Evolutionary conservation across 2,797 vertebrate genomes (phyloP).

Genomic region (Melanitta fusca): DNA sequence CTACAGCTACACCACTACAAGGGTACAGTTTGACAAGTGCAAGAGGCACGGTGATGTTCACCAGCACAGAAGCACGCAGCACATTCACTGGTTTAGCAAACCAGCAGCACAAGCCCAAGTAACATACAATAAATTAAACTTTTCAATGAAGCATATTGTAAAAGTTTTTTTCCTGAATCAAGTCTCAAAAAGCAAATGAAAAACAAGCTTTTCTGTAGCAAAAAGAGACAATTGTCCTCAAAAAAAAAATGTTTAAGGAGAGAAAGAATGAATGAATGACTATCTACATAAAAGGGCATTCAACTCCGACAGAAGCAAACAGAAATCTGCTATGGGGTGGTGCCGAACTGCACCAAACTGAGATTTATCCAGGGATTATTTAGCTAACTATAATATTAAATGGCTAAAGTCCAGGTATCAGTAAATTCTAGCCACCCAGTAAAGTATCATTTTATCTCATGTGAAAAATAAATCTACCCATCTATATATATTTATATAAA

Average conservation of each 20-base stretch:
- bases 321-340: not conserved
- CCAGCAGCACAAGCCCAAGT: not conserved
- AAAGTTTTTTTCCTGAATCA: not conserved
- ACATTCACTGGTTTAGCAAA: not conserved
- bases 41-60: not conserved
- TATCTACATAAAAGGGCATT: not conserved
- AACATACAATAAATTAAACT: not conserved
- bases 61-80: not conserved
- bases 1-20: not conserved
- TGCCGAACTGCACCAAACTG: not conserved
- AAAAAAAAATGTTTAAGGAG: not conserved
- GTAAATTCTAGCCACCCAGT: not conserved
- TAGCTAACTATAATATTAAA: not conserved
- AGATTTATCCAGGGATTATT: not conserved
- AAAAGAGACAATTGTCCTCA: not conserved
- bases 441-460: not conserved
- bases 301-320: not conserved
- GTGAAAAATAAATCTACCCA: not conserved
- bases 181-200: not conserved
- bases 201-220: not conserved
- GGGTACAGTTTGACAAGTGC: not conserved
- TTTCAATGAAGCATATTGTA: not conserved
- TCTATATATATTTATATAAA: too few relatives aligned
- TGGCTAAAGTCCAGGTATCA: not conserved
- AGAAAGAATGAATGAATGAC: not conserved